Evolutionary conservation across 1,140 invertebrate species (phyloP).

Genomic region (Drosophila cardini): DNA sequence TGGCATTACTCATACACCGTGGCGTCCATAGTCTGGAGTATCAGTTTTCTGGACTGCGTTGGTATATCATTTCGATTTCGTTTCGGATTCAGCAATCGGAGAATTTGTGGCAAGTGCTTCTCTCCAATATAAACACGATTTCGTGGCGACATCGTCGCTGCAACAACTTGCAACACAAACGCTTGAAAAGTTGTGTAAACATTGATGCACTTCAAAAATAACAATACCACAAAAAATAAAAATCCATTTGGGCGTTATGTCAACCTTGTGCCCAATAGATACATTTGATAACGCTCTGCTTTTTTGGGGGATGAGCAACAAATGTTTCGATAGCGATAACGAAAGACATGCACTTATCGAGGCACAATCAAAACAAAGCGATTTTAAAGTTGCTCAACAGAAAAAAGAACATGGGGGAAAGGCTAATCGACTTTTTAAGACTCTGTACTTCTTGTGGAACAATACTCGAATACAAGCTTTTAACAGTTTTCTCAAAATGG

Average conservation of each 20-base stretch:
- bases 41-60: constrained; percentile 8
- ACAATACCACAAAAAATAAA: background rate
- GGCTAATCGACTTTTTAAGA: background rate
- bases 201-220: constrained; percentile 41
- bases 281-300: constrained; percentile 23
- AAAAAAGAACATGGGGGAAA: constrained; percentile 6
- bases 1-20: background rate
- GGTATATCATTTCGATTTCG: constrained; percentile 6
- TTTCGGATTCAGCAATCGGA: constrained; percentile 16
- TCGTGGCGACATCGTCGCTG: constrained; percentile 9
- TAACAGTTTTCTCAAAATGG: background rate
- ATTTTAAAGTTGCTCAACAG: constrained; percentile 30
- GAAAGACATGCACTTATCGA: constrained; percentile 67
- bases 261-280: constrained; percentile 76
- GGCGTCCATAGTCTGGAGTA: constrained; percentile 13
- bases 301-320: constrained; percentile 61
- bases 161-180: background rate
- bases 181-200: constrained; percentile 45
- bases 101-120: background rate
- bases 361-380: constrained; percentile 69
- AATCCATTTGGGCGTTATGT: constrained; percentile 48
- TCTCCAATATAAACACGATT: background rate
- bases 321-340: constrained; percentile 70
- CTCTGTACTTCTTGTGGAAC: background rate
- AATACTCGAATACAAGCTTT: constrained; percentile 1